Conservation (phyloP, 2,797 vertebrate genomes). For the Chiroxiphia lanceolata region DNA sequence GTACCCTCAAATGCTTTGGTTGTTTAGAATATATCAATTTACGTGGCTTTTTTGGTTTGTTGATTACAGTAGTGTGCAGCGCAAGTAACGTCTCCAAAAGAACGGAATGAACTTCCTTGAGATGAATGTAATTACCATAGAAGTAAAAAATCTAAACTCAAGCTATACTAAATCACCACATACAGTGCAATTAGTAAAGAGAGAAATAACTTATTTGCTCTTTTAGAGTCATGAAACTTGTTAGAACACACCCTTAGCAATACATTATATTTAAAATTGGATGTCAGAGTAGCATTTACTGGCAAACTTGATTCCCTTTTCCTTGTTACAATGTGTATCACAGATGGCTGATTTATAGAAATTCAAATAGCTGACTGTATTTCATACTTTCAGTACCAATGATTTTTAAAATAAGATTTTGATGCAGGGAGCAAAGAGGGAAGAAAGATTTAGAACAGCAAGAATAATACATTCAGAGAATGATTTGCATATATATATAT, state of each 20-base stretch:
- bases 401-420: conserved; percentile 54
- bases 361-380: conserved; percentile 56
- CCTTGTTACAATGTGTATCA: conserved; percentile 40
- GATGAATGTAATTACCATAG: background rate
- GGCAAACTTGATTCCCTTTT: conserved; percentile 53
- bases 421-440: background rate
- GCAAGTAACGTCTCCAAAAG: background rate
- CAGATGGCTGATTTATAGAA: conserved; percentile 67
- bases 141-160: background rate
- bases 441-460: conserved; percentile 14
- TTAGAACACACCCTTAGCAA: conserved; percentile 31
- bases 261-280: conserved; percentile 51
- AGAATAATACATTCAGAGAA: background rate
- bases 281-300: conserved; percentile 56
- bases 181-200: background rate
- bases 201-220: background rate
- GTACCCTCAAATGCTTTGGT: background rate
- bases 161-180: background rate
- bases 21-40: background rate
- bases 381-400: conserved; percentile 56
- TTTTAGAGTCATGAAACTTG: background rate
- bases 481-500: background rate
- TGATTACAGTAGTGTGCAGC: background rate
- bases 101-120: background rate
- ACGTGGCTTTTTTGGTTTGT: background rate